These are phyloP conservation scores for Nasalis larvatus DNA, from an alignment of 2,113 vertebrate genomes.

Conservation along the genomic window DNA sequence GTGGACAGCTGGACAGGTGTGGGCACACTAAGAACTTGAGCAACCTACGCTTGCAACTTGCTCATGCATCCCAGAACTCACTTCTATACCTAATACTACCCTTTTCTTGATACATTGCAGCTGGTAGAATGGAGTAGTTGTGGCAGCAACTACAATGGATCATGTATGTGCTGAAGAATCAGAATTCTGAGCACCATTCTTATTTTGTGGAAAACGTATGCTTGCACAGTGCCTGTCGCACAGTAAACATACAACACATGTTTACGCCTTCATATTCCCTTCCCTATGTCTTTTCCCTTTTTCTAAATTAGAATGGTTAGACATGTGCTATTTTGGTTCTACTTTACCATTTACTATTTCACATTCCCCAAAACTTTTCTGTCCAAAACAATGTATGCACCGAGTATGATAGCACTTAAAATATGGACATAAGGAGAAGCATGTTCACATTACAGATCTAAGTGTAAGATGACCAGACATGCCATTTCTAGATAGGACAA, in stretches of 20 bases:
- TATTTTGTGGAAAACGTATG: neutral
- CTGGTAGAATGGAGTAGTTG: neutral
- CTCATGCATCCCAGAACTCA: neutral
- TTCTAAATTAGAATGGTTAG: neutral
- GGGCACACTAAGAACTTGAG: neutral
- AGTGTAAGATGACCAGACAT: neutral
- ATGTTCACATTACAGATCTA: neutral
- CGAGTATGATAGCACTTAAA: neutral
- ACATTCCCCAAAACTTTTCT: neutral
- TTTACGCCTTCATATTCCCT: neutral
- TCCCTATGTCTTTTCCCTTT: neutral
- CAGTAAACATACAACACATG: neutral
- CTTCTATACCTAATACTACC: neutral
- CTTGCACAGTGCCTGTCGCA: neutral
- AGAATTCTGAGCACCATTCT: neutral
- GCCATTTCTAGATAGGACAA: neutral
- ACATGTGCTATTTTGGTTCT: neutral
- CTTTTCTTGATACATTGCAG: neutral
- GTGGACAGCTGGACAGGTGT: no score
- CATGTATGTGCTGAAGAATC: neutral
- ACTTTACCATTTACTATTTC: neutral
- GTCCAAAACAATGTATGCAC: neutral
- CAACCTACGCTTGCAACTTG: neutral
- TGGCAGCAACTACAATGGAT: neutral
- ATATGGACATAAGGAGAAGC: neutral